Base-by-base conservation (phyloP, 2,797 vertebrate genomes). In the Gila robusta region DNA sequence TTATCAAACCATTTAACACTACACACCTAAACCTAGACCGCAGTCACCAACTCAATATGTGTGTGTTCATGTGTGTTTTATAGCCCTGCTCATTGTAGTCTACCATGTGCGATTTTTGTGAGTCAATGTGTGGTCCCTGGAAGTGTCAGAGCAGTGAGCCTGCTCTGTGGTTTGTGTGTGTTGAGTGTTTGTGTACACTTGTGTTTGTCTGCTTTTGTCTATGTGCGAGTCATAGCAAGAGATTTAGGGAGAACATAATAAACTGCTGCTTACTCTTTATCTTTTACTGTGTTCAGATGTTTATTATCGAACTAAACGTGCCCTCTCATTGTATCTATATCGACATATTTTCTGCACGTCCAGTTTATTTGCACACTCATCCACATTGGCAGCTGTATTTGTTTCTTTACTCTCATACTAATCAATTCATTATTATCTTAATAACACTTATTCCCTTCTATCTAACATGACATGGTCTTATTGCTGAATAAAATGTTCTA, bases 61-160 rank as follows among this genome's bases (percentile, higher is more conserved):
- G 88, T 87, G 88, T 81, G 71, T 79, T 66, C 78, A 76, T 89
- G 66, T 85, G 78, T 82, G 82, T 81, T 83, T 87, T 78, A 77
- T 69, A 83, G 90, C 82, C 78, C 37, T 83, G 70, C 77, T 85
- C 70, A 59, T 49, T 87, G 80, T 85, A 94, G 94, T 92, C 89
- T 89, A 91, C 91, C 93, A 91, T 93, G 92, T 95, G 94, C 89
- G 91, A 88, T 85, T 89, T 79, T 84, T 90, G 81, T 84, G 89
- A 89, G 88, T 91, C 89, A 88, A 90, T 94, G 94, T 95, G 94
- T 94, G 94, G 94, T 94, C 94, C 90, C 87, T 92, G 91, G 85
- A 94, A 92, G 93, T 93, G 93, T 95, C 91, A 90, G 89, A 91
- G 91, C 90, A 89, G 82, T 23, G 69, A 89, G 90, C 87, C 88